Base-by-base conservation (phyloP, 2,888 invertebrate species). In the Crepidodera aurea region DNA sequence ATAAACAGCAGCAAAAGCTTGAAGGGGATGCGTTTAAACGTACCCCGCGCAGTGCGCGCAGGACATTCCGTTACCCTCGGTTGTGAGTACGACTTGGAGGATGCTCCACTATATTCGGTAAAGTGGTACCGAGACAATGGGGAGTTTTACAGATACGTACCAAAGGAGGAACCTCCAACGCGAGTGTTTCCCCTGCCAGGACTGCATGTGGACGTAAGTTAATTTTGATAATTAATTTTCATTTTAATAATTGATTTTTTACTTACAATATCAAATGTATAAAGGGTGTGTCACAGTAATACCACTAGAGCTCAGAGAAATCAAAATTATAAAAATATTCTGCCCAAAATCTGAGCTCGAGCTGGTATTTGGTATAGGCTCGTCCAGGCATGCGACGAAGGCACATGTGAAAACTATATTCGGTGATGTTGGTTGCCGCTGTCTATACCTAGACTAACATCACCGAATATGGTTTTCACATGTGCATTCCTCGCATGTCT, bases 101-200 rank as follows among this genome's bases (percentile, higher is more conserved):
- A 76, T 59, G 88, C 88, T 0, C 85, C 86, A 0, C 84, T 92
- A 3, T 91, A 91, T 81, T 87, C 90, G 65, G 88, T 91, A 75
- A 86, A 90, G 78, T 92, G 91, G 91, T 91, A 90, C 80, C 84
- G 88, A 62, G 87, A 88, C 2, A 86, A 87, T 67, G 85, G 85
- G 4, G 91, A 92, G 81, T 91, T 92, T 83, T 92, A 90, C 82
- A 84, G 90, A 73, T 91, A 84, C 75, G 87, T 90, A 64, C 91
- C 91, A 3, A 85, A 89, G 59, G 90, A 90, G 73, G 84, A 85
- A 75, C 90, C 90, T 0, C 88, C 90, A 0, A 87, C 87, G 2
- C 84, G 87, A 79, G 88, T 87, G 27, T 91, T 90, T 72, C 84
- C 87, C 0, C 79, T 89, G 56, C 86, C 87, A 0, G 89, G 88